Percentiles rank a stretch among this genome's conserved stretches.
Evolutionary conservation across 1,140 invertebrate genomes (phyloP).

Genomic region (Galleria mellonella): DNA sequence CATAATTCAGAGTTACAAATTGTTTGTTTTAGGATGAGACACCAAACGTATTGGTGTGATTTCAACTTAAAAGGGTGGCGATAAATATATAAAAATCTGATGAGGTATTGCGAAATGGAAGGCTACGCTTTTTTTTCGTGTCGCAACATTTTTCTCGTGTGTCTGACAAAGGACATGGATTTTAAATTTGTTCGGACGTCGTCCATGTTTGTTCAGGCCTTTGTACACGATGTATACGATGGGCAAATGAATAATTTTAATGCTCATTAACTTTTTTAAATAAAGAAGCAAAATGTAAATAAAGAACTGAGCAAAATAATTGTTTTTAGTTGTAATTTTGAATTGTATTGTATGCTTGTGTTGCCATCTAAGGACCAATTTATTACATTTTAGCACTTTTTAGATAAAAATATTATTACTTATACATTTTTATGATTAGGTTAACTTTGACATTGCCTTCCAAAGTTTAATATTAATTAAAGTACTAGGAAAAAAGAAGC

Average conservation of each 20-base stretch:
- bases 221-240: constrained; percentile 35
- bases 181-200: constrained; percentile 52
- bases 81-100: constrained; percentile 64
- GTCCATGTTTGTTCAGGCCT: constrained; percentile 33
- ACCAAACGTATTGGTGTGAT: constrained; percentile 54
- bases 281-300: neutral
- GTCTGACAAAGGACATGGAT: constrained; percentile 47
- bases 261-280: constrained; percentile 34
- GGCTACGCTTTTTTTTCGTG: constrained; percentile 37
- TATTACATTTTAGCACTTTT: too few relatives aligned
- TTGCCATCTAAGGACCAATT: too few relatives aligned
- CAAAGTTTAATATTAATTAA: too few relatives aligned
- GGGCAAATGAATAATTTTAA: constrained; percentile 58
- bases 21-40: constrained; percentile 70
- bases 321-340: too few relatives aligned
- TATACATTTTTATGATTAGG: too few relatives aligned
- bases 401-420: too few relatives aligned
- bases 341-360: too few relatives aligned
- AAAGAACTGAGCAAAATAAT: too few relatives aligned
- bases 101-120: constrained; percentile 52
- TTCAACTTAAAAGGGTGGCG: constrained; percentile 50
- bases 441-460: too few relatives aligned
- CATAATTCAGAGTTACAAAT: constrained; percentile 74
- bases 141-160: constrained; percentile 55
- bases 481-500: too few relatives aligned